Evolutionary conservation across 2,797 vertebrate species (phyloP).

Genomic region (Chiroxiphia lanceolata): DNA sequence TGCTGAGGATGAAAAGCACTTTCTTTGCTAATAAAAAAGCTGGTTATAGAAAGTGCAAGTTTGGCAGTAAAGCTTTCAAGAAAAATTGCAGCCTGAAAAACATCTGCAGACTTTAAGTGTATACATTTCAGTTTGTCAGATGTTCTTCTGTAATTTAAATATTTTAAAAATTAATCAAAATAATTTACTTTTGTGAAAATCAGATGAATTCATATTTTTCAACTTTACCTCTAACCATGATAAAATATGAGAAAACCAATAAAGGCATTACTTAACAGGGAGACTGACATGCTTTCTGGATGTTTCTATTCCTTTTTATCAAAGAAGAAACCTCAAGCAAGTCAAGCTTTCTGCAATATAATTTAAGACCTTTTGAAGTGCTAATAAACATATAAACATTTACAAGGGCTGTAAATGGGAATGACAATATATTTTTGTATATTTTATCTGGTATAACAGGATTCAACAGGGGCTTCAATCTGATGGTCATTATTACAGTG

Average conservation of each 20-base stretch:
- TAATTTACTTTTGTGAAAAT: slow-evolving; percentile 8
- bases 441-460: neutral
- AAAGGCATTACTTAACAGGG: neutral
- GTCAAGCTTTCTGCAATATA: neutral
- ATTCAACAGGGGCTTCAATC: neutral
- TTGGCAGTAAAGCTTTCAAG: slow-evolving; percentile 34
- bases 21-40: slow-evolving; percentile 47
- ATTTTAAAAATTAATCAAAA: slow-evolving; percentile 49
- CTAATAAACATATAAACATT: neutral
- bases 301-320: neutral
- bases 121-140: slow-evolving; percentile 18
- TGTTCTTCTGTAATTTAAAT: slow-evolving; percentile 40
- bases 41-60: slow-evolving; percentile 51
- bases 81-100: slow-evolving; percentile 39
- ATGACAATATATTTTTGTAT: neutral
- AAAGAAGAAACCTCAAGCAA: neutral
- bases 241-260: neutral
- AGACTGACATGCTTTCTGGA: neutral
- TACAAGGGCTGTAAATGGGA: neutral
- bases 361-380: slow-evolving; percentile 17
- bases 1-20: slow-evolving; percentile 48
- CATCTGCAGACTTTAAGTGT: slow-evolving; percentile 29
- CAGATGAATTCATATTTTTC: neutral
- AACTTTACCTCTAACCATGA: slow-evolving; percentile 6
- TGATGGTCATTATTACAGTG: neutral